A percentile compares a stretch with the other conserved stretches of the same genome.
phyloP scores from a whole-genome alignment of 53 echinoderm and acorn worm genomes.

The Mesocentrotus franciscanus region DNA sequence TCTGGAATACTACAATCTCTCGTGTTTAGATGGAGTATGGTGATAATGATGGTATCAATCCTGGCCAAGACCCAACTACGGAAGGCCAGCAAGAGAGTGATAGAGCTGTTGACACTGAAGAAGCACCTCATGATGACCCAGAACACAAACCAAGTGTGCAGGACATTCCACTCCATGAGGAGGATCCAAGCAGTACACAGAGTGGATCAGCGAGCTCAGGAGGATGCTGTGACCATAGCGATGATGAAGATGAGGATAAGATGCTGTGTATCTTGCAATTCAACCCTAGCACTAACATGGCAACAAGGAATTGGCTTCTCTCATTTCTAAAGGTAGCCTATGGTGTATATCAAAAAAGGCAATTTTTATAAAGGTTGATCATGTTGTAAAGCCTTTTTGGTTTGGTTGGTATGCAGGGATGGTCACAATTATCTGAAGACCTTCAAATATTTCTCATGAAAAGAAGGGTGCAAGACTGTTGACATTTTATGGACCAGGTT shows the following conservation, averaged over 20 bases:
- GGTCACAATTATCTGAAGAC: too few relatives aligned
- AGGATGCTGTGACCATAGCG: slow-evolving; percentile 24
- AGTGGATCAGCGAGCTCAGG: not conserved
- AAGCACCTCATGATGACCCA: not conserved
- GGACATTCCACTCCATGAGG: slow-evolving; percentile 17
- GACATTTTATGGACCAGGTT: not conserved
- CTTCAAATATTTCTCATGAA: too few relatives aligned
- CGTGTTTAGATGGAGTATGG: slow-evolving; percentile 7
- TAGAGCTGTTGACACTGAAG: not conserved
- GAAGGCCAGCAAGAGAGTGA: not conserved
- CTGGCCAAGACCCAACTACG: not conserved
- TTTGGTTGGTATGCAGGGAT: too few relatives aligned
- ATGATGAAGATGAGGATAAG: slow-evolving; percentile 36
- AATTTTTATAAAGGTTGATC: not conserved
- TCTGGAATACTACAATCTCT: not conserved
- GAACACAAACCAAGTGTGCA: not conserved
- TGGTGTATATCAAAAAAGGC: not conserved
- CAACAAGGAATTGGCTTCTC: slow-evolving; percentile 59
- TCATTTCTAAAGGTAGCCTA: slow-evolving; percentile 22
- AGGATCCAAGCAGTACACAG: slow-evolving; percentile 12
- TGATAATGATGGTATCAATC: slow-evolving; percentile 10
- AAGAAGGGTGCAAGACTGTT: not conserved
- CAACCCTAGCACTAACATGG: not conserved
- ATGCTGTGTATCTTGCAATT: slow-evolving; percentile 66
- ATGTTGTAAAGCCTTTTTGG: not conserved